Evolutionary conservation across 2,113 vertebrate genomes (phyloP), one percentile per base, ranked within the genome.

Genomic region (Oreochromis niloticus): DNA sequence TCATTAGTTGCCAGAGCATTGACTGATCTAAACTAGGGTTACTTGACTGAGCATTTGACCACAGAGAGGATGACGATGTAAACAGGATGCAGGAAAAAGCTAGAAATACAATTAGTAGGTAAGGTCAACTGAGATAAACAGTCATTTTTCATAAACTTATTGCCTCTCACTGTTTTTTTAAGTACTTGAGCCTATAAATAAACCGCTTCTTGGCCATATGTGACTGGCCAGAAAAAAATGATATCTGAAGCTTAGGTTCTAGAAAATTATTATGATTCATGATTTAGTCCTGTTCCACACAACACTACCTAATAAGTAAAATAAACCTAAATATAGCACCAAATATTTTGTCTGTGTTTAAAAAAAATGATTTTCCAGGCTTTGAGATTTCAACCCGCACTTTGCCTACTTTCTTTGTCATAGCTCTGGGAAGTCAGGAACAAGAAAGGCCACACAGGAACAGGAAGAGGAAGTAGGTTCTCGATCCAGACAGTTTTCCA

Each of bases 381-480:
- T 83, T 59, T 54, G 6, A 79, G 54, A 22, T 43, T 24, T 50
- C n/a, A 24, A 71, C 73, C 66, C 1, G 17, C 24, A 48, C 78
- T n/a, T 61, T 71, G 34, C 56, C 87, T 52, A 46, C 46, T 80
- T 80, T 84, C 63, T 84, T 87, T 91, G 91, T 87, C 27, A 3
- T 17, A 19, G 46, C 56, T 81, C 36, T 87, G 91, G 87, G 88
- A 95, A 90, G 85, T 81, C 43, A 87, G 43, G 89, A 94, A 87
- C 54, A 86, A 89, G 88, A 94, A 92, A 55, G 87, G 82, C 19
- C 89, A 93, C 92, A 95, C 90, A 79, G 92, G 93, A 91, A 90
- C 80, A 93, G 92, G 93, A 93, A 94, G 78, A 89, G 93, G 93
- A 95, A 94, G 83, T 84, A 68, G 39, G 88, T 88, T 91, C 83